Base-by-base conservation (phyloP, 2,797 vertebrate species). In the Vireo griseus region DNA sequence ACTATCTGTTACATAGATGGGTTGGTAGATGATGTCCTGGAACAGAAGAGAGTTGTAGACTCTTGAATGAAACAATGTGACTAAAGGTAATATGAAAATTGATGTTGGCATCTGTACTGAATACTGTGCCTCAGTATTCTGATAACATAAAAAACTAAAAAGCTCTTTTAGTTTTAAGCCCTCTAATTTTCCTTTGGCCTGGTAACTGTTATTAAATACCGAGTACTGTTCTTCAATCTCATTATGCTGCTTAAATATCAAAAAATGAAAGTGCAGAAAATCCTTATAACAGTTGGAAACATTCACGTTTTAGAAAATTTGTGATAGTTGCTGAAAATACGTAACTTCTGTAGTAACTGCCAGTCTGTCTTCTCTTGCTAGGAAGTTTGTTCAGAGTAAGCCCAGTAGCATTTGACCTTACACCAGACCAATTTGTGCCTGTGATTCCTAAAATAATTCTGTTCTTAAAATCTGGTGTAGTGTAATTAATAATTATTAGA, bases 1-100 rank as follows among this genome's bases (percentile, higher is more conserved):
- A 31, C 25, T 44, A 4, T n/a, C 0, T 79, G 9, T 71, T 80
- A 45, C 2, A 0, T 48, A 50, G 35, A n/a, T 52, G 42, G 2
- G 10, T 79, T 72, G 21, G 18, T 83, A 84, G 58, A 65, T 58
- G 59, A 84, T 87, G 13, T 75, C 17, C 50, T 68, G 66, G 35
- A 82, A 72, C 18, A 69, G n/a, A 84, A 77, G 54, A n/a, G 45
- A 63, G 16, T 66, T 81, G 33, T 44, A 78, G 62, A 75, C 35
- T 84, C 18, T 62, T 76, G 37, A 50, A 62, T 66, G 6, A 84
- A 83, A 65, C 24, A 55, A 39, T 61, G 8, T 68, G 40, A 42
- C 40, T 59, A 35, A 76, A 71, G 19, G 10, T 67, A 75, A 47
- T 42, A 12, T 29, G 35, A 61, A 92, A 51, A 62, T 55, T 37